Evolutionary conservation across 2,888 invertebrate species (phyloP).

Genomic region (Xestia sexstrigata): DNA sequence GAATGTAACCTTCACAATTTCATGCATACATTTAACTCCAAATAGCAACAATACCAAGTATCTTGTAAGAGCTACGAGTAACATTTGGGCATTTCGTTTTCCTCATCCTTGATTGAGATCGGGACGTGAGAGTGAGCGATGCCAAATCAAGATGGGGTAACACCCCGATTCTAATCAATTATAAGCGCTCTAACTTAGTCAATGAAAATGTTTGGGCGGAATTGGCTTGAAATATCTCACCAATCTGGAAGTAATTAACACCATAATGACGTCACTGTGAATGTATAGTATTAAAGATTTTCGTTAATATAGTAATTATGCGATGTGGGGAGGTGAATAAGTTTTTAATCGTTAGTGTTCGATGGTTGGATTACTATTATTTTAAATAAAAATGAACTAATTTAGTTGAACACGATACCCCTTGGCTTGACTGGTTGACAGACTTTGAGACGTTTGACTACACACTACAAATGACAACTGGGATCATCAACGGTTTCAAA

Average conservation of each 20-base stretch:
- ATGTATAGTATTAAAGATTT: slow-evolving; percentile 20
- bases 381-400: no score
- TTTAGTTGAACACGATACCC: no score
- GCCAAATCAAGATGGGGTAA: slow-evolving; percentile 66
- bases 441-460: background rate
- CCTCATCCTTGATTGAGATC: slow-evolving; percentile 66
- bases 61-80: slow-evolving; percentile 27
- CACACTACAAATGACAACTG: background rate
- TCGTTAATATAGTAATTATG: slow-evolving; percentile 22
- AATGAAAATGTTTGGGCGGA: slow-evolving; percentile 61
- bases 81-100: slow-evolving; percentile 63
- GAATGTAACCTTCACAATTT: background rate
- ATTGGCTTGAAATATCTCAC: slow-evolving; percentile 60
- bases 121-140: slow-evolving; percentile 67
- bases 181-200: slow-evolving; percentile 61
- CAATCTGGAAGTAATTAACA: slow-evolving; percentile 58
- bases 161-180: slow-evolving; percentile 67
- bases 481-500: background rate
- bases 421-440: background rate
- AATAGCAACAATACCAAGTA: slow-evolving; percentile 43
- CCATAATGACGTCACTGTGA: slow-evolving; percentile 44
- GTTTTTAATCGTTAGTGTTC: background rate
- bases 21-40: slow-evolving; percentile 15
- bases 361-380: background rate
- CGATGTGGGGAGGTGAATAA: background rate